phyloP scores from a whole-genome alignment of 2,888 invertebrate species.

The Dione juno region DNA sequence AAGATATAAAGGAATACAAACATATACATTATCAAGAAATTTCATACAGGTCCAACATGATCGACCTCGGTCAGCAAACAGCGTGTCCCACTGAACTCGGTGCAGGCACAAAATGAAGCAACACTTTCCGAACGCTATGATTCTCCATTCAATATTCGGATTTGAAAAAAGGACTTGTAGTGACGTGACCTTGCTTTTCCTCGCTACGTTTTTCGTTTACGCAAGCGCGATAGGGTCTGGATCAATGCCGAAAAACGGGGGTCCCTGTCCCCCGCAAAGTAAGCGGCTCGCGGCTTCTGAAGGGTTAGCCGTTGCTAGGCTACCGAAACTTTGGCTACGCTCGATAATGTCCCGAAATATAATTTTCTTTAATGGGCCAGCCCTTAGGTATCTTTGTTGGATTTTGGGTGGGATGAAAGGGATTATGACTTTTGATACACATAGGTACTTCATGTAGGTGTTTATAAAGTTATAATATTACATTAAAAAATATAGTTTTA shows the following conservation, averaged over 20 bases:
- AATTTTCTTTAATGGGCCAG: constrained; percentile 74
- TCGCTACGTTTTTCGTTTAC: constrained; percentile 79
- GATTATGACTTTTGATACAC: constrained; percentile 29
- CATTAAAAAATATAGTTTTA: too few relatives aligned
- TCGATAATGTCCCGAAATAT: constrained; percentile 73
- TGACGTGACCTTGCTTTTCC: constrained; percentile 80
- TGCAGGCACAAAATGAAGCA: constrained; percentile 56
- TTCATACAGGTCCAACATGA: constrained; percentile 12
- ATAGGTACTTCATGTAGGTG: background rate
- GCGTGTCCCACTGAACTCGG: constrained; percentile 63
- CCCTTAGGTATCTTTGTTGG: constrained; percentile 49
- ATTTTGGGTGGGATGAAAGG: constrained; percentile 3
- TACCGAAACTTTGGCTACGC: constrained; percentile 70
- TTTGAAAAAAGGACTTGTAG: constrained; percentile 80
- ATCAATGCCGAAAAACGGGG: constrained; percentile 83
- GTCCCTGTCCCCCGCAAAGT: constrained; percentile 71
- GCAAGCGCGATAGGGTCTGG: constrained; percentile 77
- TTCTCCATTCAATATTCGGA: constrained; percentile 80
- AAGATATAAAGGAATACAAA: background rate
- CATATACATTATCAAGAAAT: background rate
- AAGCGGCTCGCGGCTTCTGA: constrained; percentile 78
- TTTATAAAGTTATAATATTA: too few relatives aligned
- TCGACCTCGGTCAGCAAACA: constrained; percentile 43
- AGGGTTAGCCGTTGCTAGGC: constrained; percentile 79
- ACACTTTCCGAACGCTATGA: constrained; percentile 70